These are phyloP conservation scores for Caenorhabditis sp. DNA, from an alignment of 2,888 invertebrate genomes.

Conservation along the genomic window DNA sequence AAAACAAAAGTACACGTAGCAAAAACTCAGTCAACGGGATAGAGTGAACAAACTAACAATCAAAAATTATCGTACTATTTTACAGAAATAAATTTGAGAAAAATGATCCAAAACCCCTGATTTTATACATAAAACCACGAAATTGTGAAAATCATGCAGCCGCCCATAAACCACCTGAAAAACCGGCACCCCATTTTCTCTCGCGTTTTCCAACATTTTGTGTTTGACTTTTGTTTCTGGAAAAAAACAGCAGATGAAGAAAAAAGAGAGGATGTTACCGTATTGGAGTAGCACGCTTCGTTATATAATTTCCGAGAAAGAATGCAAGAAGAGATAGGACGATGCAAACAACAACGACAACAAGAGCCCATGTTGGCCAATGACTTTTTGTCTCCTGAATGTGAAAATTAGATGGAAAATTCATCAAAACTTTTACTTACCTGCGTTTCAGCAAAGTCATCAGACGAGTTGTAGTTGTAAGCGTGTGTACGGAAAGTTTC, in stretches of 20 bases:
- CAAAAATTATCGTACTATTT: too few relatives aligned
- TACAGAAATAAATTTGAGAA: too few relatives aligned
- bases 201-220: constrained; percentile 25
- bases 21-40: too few relatives aligned
- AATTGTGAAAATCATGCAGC: constrained; percentile 34
- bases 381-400: constrained; percentile 43
- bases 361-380: constrained; percentile 57
- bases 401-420: too few relatives aligned
- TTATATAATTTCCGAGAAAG: constrained; percentile 55
- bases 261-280: constrained; percentile 21
- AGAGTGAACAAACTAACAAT: too few relatives aligned
- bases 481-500: constrained; percentile 1
- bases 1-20: too few relatives aligned
- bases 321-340: constrained; percentile 51
- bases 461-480: background rate
- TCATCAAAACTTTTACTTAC: too few relatives aligned
- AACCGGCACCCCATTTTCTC: constrained; percentile 57
- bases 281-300: constrained; percentile 39
- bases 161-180: constrained; percentile 58
- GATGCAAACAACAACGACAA: constrained; percentile 51
- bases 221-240: constrained; percentile 33
- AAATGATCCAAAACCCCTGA: too few relatives aligned
- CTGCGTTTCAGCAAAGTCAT: constrained; percentile 2
- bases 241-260: constrained; percentile 7
- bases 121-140: too few relatives aligned